Conservation (phyloP, 2,113 vertebrate species). For the Triplophysa siluroides region DNA sequence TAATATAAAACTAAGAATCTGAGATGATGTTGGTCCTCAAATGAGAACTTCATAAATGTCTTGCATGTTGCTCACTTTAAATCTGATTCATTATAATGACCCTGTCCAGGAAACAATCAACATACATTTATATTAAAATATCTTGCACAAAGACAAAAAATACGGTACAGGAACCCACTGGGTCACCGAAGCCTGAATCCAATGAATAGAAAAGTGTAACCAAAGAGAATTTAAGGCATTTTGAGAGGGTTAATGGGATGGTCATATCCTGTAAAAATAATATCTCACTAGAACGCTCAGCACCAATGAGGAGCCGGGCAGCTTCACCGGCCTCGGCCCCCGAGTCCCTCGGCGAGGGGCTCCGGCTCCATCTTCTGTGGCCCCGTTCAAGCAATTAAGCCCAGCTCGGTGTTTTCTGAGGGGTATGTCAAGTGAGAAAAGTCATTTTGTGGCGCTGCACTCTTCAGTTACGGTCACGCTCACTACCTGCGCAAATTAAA, state of each 20-base stretch:
- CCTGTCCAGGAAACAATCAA: neutral
- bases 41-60: neutral
- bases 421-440: slow-evolving; percentile 70
- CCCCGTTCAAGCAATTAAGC: slow-evolving; percentile 75
- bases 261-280: slow-evolving; percentile 43
- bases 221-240: slow-evolving; percentile 5
- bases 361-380: slow-evolving; percentile 71
- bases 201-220: neutral
- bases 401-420: slow-evolving; percentile 68
- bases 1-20: too few relatives aligned
- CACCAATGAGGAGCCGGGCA: slow-evolving; percentile 24
- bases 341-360: slow-evolving; percentile 59
- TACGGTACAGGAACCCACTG: neutral
- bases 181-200: slow-evolving; percentile 2
- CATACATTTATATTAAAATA: neutral
- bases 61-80: too few relatives aligned
- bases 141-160: neutral
- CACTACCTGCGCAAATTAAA: slow-evolving; percentile 79
- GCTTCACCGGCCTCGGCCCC: slow-evolving; percentile 24
- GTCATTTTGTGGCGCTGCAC: slow-evolving; percentile 74
- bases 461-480: slow-evolving; percentile 82
- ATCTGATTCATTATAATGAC: neutral
- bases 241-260: slow-evolving; percentile 48
- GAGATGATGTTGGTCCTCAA: too few relatives aligned
- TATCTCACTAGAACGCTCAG: slow-evolving; percentile 42